Evolutionary conservation across 2,888 invertebrate genomes (phyloP).

Genomic region (Trichogramma evanescens): DNA sequence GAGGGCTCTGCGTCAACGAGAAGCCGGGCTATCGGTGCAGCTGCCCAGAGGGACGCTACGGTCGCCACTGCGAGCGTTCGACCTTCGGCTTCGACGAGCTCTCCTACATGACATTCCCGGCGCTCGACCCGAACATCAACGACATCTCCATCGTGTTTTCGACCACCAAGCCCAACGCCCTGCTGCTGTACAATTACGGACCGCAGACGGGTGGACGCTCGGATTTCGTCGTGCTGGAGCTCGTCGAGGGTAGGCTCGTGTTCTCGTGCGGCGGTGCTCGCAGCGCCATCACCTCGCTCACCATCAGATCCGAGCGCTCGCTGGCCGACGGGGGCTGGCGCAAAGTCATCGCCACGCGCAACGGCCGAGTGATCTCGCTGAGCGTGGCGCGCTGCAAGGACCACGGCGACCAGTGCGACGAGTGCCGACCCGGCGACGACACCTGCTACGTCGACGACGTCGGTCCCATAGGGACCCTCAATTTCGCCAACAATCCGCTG

Average conservation of each 20-base stretch:
- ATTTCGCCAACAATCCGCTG: constrained; percentile 83
- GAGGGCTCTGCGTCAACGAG: constrained; percentile 80
- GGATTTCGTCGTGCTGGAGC: constrained; percentile 86
- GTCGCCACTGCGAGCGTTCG: constrained; percentile 83
- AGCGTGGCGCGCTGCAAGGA: constrained; percentile 76
- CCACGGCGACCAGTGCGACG: constrained; percentile 78
- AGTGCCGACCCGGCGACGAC: constrained; percentile 76
- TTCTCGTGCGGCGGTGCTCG: constrained; percentile 87
- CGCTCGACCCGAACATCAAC: constrained; percentile 81
- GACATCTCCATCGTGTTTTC: constrained; percentile 87
- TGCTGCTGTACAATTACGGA: constrained; percentile 89
- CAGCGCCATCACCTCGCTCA: constrained; percentile 77
- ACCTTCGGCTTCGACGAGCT: constrained; percentile 84
- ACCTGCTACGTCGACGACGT: constrained; percentile 79
- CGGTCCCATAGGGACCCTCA: constrained; percentile 81
- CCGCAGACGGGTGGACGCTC: constrained; percentile 80
- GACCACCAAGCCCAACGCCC: constrained; percentile 76
- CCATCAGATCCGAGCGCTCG: constrained; percentile 56
- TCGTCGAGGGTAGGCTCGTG: constrained; percentile 73
- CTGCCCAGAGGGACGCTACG: constrained; percentile 83
- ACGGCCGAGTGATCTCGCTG: constrained; percentile 79
- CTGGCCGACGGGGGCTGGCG: constrained; percentile 87
- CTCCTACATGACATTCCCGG: constrained; percentile 82
- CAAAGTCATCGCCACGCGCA: constrained; percentile 83
- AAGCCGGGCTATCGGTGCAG: constrained; percentile 66